Conservation (phyloP, 2,888 invertebrate genomes). For the Tinea semifulvella region DNA sequence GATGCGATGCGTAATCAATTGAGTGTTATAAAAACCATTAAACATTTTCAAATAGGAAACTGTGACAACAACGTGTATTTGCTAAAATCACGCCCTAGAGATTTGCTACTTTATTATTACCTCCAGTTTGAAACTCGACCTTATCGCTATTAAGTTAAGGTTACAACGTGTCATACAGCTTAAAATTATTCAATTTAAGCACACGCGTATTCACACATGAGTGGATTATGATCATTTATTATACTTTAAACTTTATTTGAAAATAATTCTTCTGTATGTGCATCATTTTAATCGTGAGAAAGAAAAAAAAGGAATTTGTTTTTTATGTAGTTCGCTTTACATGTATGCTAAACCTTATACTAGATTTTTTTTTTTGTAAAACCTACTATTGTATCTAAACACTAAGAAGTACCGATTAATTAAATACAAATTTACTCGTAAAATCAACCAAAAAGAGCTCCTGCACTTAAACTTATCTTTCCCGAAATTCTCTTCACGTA, state of each 20-base stretch:
- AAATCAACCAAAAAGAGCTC: constrained; percentile 6
- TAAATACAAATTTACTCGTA: background rate
- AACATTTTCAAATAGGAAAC: constrained; percentile 36
- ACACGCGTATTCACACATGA: constrained; percentile 42
- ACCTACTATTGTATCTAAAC: no score
- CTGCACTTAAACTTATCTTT: constrained; percentile 14
- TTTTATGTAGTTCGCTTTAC: no score
- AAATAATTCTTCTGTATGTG: constrained; percentile 39
- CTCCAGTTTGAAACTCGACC: background rate
- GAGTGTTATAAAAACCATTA: constrained; percentile 60
- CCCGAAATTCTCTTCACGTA: constrained; percentile 7
- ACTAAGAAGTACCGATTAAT: no score
- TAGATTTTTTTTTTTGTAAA: no score
- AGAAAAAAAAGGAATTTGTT: no score
- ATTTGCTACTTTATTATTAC: background rate
- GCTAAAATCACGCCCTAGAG: constrained; percentile 42
- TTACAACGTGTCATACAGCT: background rate
- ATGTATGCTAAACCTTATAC: no score
- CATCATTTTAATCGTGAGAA: constrained; percentile 48
- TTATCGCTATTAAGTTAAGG: background rate
- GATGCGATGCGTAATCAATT: constrained; percentile 54
- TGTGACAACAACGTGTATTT: background rate
- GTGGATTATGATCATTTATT: constrained; percentile 54
- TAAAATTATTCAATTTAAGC: background rate
- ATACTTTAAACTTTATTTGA: constrained; percentile 49